Percentiles rank a stretch among this genome's conserved stretches.
Evolutionary conservation across 2,888 invertebrate species (phyloP).

Genomic region (Antheraea assamensis): DNA sequence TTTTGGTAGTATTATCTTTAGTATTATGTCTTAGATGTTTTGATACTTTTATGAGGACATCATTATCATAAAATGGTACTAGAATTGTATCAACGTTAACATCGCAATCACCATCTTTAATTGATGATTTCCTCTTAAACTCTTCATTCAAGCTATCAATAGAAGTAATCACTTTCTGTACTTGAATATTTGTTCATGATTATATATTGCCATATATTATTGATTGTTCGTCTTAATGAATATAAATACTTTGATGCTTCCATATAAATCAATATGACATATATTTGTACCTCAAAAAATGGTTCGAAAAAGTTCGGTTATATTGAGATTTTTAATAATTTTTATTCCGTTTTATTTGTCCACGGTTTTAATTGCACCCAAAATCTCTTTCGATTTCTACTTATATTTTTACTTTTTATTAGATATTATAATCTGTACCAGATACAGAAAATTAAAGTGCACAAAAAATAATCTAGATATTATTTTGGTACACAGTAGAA

Average conservation of each 20-base stretch:
- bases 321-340: not conserved
- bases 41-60: conserved; percentile 69
- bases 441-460: not conserved
- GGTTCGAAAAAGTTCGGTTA: not conserved
- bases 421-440: not conserved
- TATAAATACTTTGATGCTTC: conserved; percentile 58
- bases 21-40: conserved; percentile 52
- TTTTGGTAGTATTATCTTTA: conserved; percentile 35
- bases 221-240: conserved; percentile 45
- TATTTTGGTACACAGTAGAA: not conserved
- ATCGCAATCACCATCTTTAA: conserved; percentile 40
- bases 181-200: conserved; percentile 60
- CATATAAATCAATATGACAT: conserved; percentile 47
- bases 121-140: conserved; percentile 43
- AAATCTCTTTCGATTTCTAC: not conserved
- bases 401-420: not conserved
- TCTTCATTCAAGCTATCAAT: conserved; percentile 66
- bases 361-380: not conserved
- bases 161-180: conserved; percentile 63
- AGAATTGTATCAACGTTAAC: conserved; percentile 70
- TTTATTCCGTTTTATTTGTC: not conserved
- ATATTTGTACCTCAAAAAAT: conserved; percentile 21
- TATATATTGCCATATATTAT: conserved; percentile 24
- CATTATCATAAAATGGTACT: conserved; percentile 76
- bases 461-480: not conserved